Conservation (phyloP, 1,140 invertebrate species). For the Andricus grossulariae region DNA sequence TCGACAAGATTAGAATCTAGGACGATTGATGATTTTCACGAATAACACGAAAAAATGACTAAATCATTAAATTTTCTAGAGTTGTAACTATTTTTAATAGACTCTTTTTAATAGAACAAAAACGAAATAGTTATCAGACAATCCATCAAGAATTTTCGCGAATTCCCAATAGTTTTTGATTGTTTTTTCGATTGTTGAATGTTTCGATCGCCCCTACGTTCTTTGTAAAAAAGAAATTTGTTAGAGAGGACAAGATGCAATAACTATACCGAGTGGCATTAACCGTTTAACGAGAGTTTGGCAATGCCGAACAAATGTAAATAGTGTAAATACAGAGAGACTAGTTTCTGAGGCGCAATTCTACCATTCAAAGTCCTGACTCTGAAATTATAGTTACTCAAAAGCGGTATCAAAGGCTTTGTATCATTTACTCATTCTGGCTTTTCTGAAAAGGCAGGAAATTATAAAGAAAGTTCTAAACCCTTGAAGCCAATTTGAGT, state of each 20-base stretch:
- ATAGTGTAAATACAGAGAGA: constrained; percentile 53
- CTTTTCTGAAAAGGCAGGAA: constrained; percentile 12
- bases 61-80: too few species aligned
- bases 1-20: not conserved
- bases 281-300: constrained; percentile 38
- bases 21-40: not conserved
- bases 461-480: constrained; percentile 41
- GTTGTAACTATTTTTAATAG: not conserved
- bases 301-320: constrained; percentile 43
- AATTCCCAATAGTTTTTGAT: constrained; percentile 13
- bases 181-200: constrained; percentile 29
- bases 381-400: constrained; percentile 35
- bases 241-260: constrained; percentile 35
- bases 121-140: not conserved
- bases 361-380: constrained; percentile 10
- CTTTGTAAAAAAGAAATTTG: constrained; percentile 12
- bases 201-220: not conserved
- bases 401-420: constrained; percentile 39
- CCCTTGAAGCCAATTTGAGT: constrained; percentile 46
- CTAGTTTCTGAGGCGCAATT: constrained; percentile 42
- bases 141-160: not conserved
- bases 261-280: constrained; percentile 48
- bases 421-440: constrained; percentile 38
- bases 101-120: not conserved
- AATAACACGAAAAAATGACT: not conserved